Conservation (phyloP, 2,797 vertebrate species). For the Cryptoprocta ferox region DNA sequence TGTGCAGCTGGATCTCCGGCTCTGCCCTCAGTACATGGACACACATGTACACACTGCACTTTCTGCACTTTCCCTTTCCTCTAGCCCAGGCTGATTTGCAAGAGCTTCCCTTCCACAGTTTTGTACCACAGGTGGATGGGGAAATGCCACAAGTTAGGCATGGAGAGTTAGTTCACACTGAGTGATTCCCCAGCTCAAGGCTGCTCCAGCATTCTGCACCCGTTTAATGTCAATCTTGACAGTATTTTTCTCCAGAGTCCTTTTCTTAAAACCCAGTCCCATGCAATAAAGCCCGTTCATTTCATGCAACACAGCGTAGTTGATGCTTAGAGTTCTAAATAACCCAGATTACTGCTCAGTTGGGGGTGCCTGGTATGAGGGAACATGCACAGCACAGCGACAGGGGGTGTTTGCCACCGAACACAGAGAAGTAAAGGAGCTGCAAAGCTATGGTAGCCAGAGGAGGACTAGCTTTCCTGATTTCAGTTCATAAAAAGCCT, state of each 20-base stretch:
- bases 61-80: background rate
- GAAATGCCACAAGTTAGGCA: conserved; percentile 1
- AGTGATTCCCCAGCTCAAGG: background rate
- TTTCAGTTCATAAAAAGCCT: conserved; percentile 16
- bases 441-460: conserved; percentile 74
- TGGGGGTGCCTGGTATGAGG: background rate
- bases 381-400: conserved; percentile 77
- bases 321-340: conserved; percentile 37
- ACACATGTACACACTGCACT: background rate
- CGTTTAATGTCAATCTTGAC: background rate
- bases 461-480: conserved; percentile 69
- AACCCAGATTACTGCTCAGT: background rate
- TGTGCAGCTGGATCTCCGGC: background rate
- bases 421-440: conserved; percentile 68
- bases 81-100: background rate
- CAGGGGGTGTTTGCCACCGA: conserved; percentile 35
- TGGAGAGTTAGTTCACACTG: background rate
- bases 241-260: background rate
- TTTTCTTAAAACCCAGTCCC: conserved; percentile 62
- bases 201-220: background rate
- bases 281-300: conserved; percentile 77
- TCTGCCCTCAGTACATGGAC: background rate
- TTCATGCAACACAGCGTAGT: conserved; percentile 78
- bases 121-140: background rate
- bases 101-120: background rate